Conservation (phyloP, 2,113 vertebrate species). For the Ceyx cyanopectus region DNA sequence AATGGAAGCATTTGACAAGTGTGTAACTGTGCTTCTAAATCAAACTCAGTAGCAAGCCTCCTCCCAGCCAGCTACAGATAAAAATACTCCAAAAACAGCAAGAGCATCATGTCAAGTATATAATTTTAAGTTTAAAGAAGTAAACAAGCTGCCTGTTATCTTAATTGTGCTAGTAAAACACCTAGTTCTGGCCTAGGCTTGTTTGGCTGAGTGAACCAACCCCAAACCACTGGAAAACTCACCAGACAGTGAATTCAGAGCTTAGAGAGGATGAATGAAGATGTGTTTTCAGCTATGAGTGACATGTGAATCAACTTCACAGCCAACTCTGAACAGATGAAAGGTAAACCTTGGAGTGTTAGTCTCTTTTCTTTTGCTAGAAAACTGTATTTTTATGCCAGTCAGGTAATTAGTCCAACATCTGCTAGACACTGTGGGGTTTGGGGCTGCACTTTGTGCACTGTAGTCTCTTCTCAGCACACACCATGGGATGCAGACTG, state of each 20-base stretch:
- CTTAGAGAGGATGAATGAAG: not conserved
- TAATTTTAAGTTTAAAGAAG: not conserved
- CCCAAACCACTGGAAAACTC: not conserved
- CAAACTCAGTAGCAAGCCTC: not conserved
- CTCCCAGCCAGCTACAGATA: not conserved
- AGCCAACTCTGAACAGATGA: not conserved
- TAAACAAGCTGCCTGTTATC: not conserved
- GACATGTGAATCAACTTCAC: not conserved
- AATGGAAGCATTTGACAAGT: not conserved
- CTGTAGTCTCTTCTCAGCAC: not conserved
- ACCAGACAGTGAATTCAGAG: not conserved
- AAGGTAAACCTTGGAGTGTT: not conserved
- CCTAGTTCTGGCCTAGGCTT: not conserved
- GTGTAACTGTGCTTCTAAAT: not conserved
- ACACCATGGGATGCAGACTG: accelerated
- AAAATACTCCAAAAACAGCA: not conserved
- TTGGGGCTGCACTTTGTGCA: not conserved
- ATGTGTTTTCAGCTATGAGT: not conserved
- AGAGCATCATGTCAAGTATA: not conserved
- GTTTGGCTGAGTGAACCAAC: not conserved
- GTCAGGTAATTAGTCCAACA: not conserved
- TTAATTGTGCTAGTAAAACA: not conserved
- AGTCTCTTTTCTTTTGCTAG: not conserved
- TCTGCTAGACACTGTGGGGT: not conserved
- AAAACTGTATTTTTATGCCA: not conserved